Evolutionary conservation across 1,140 invertebrate species (phyloP), one percentile per base, ranked within the genome.

Genomic region (Hyles euphorbiae): DNA sequence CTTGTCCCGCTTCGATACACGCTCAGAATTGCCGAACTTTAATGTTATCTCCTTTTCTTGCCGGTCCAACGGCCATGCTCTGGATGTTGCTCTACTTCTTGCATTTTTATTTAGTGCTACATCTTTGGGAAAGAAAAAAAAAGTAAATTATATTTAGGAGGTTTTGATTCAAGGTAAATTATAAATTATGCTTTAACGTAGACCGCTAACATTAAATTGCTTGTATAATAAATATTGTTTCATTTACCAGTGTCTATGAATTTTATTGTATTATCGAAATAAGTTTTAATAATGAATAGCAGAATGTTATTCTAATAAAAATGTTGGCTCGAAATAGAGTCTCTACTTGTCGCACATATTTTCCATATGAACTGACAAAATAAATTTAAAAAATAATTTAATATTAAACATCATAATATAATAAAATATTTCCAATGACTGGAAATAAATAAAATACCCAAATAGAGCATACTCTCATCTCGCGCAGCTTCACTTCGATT

Each of bases 401-500:
- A 22, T 22, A 22, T 22, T 2, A 22, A 22, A 22, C 22, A 22
- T 22, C 22, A 22, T 22, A 1, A 22, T 22, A 22, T 22, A 22
- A 22, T 22, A 22, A 22, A 22, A 22, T 22, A 22, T 22, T 22
- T 22, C 22, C 22, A 22, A 22, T 2, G 22, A 12, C 49, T 51
- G 34, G 6, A 33, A 4, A 22, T 43, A 52, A 33, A n/a, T 34
- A 3, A 63, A 67, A 68, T 59, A 68, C 59, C 34, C 12, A 68
- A 66, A 69, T 76, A 71, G 71, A 85, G 79, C 71, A 84, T 63
- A 68, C 64, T 73, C 63, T 56, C 68, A 62, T 55, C 66, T 68
- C 61, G 74, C 72, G 71, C 77, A 82, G 76, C 78, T 70, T 78
- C 78, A 67, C 75, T 88, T 86, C 83, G 83, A 86, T 86, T 86